Percentiles rank a stretch among this genome's conserved stretches.
Conservation (phyloP, 2,888 invertebrate genomes). For the Epinotia demarniana region DNA sequence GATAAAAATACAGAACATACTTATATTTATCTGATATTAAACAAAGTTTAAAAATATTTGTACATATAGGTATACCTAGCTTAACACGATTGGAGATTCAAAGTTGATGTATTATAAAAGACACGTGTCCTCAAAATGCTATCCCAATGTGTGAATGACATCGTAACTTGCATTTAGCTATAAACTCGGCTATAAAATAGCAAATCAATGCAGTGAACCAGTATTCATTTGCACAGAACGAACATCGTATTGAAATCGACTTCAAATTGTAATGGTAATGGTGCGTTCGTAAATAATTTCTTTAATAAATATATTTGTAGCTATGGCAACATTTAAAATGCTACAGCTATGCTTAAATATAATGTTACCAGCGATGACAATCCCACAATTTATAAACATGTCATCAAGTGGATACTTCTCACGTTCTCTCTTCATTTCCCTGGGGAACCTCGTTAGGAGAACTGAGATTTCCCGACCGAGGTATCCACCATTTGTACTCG, state of each 20-base stretch:
- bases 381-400: conserved; percentile 4
- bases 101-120: not conserved
- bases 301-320: too few species aligned
- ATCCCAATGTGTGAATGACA: not conserved
- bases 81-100: not conserved
- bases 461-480: conserved; percentile 6
- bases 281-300: too few species aligned
- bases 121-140: conserved; percentile 2
- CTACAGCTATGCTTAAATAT: too few species aligned
- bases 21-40: too few species aligned
- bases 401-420: not conserved
- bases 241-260: not conserved
- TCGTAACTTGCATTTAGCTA: not conserved
- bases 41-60: too few species aligned
- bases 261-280: not conserved
- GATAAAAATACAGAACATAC: too few species aligned
- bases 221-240: not conserved
- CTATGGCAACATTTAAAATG: too few species aligned
- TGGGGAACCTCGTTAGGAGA: conserved; percentile 11
- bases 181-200: not conserved
- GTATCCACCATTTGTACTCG: not conserved
- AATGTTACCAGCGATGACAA: not conserved
- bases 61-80: too few species aligned
- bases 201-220: not conserved
- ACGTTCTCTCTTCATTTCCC: not conserved